Evolutionary conservation across 2,113 vertebrate species (phyloP).

Genomic region (Thinocorus orbignyianus): DNA sequence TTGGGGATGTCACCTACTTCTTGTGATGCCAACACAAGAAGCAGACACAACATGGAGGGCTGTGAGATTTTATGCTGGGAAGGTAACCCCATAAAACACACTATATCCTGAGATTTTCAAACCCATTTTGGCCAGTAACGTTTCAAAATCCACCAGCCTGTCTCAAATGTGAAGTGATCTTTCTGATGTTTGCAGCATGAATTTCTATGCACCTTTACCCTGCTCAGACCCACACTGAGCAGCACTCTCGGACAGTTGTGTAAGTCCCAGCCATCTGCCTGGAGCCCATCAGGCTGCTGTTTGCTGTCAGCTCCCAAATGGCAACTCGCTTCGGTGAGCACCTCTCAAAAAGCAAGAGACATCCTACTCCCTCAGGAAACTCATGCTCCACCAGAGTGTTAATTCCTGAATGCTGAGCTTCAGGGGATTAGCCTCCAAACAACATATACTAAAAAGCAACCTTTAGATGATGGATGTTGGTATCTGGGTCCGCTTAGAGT

Average conservation of each 20-base stretch:
- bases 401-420: neutral
- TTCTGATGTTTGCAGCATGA: neutral
- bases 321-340: fast-evolving
- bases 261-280: neutral
- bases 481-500: neutral
- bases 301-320: neutral
- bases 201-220: neutral
- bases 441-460: neutral
- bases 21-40: neutral
- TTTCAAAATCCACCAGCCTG: neutral
- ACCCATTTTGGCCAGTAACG: neutral
- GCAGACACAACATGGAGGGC: neutral
- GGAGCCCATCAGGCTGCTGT: neutral
- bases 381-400: neutral
- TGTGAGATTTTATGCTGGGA: neutral
- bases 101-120: neutral
- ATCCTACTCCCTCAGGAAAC: neutral
- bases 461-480: neutral
- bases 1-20: neutral
- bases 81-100: neutral
- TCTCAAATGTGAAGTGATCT: neutral
- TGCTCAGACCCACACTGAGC: fast-evolving
- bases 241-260: neutral
- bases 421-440: neutral
- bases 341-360: neutral